Evolutionary conservation across 92 coral and sea anemone species (phyloP).

Genomic region (Montipora capitata): DNA sequence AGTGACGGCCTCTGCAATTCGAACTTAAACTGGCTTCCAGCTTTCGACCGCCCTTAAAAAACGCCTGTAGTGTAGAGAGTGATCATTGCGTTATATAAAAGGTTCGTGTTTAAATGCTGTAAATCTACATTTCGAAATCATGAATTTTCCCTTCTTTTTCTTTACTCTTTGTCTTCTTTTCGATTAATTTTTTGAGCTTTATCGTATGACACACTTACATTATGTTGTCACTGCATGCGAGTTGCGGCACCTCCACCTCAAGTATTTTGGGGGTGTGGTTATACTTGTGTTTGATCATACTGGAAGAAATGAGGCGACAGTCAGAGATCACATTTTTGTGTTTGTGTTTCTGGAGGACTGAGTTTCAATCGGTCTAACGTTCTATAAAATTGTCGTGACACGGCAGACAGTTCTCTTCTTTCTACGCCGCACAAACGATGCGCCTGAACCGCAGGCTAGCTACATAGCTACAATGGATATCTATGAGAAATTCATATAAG

Average conservation of each 20-base stretch:
- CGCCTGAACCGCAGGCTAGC: conserved; percentile 12
- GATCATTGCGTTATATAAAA: background rate
- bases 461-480: background rate
- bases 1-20: no score
- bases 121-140: background rate
- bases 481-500: no score
- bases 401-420: background rate
- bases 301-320: no score
- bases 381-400: background rate
- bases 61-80: background rate
- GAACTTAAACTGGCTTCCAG: no score
- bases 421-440: background rate
- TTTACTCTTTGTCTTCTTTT: background rate
- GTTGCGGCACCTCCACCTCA: conserved; percentile 1
- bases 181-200: conserved; percentile 14
- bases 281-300: conserved; percentile 16
- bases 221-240: conserved; percentile 7
- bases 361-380: no score
- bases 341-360: no score
- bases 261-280: conserved; percentile 6
- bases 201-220: background rate
- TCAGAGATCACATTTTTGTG: no score
- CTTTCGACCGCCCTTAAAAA: no score
- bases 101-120: conserved; percentile 16
- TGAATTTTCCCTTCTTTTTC: conserved; percentile 12